These are phyloP conservation scores for Agrypnus murinus DNA, from an alignment of 2,888 invertebrate genomes.

Conservation along the genomic window DNA sequence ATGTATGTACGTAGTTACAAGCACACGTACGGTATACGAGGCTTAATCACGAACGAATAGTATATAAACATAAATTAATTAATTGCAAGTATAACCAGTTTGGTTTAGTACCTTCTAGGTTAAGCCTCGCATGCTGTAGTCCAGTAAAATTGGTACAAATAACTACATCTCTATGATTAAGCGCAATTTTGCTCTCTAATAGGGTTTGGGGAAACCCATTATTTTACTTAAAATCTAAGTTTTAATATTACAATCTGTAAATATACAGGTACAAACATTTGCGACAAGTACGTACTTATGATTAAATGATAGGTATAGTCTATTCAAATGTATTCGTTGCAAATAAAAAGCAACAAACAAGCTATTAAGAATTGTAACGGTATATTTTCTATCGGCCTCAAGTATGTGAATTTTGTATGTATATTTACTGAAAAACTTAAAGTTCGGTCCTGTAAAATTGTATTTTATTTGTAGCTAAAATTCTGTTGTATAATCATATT, in stretches of 20 bases:
- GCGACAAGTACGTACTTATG: constrained; percentile 12
- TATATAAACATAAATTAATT: neutral
- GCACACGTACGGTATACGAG: constrained; percentile 6
- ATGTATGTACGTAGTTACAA: too few relatives aligned
- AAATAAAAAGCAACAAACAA: neutral
- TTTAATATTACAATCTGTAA: constrained; percentile 4
- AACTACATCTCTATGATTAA: constrained; percentile 35
- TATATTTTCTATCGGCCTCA: neutral
- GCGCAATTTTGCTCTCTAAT: constrained; percentile 49
- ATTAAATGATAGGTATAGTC: too few relatives aligned
- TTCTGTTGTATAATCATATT: too few relatives aligned
- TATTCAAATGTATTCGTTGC: neutral
- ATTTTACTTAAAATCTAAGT: constrained; percentile 4
- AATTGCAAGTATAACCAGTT: too few relatives aligned
- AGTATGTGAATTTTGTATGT: too few relatives aligned
- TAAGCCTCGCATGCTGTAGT: neutral
- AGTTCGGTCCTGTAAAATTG: too few relatives aligned
- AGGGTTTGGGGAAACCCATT: constrained; percentile 30
- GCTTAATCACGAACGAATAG: constrained; percentile 1
- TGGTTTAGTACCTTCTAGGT: constrained; percentile 14
- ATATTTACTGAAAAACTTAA: too few relatives aligned
- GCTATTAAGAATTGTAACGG: too few relatives aligned
- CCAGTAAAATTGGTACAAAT: constrained; percentile 7
- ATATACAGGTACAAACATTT: constrained; percentile 36
- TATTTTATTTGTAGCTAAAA: too few relatives aligned